Evolutionary conservation across 2,113 vertebrate species (phyloP).

Genomic region (Microcebus jonahi): DNA sequence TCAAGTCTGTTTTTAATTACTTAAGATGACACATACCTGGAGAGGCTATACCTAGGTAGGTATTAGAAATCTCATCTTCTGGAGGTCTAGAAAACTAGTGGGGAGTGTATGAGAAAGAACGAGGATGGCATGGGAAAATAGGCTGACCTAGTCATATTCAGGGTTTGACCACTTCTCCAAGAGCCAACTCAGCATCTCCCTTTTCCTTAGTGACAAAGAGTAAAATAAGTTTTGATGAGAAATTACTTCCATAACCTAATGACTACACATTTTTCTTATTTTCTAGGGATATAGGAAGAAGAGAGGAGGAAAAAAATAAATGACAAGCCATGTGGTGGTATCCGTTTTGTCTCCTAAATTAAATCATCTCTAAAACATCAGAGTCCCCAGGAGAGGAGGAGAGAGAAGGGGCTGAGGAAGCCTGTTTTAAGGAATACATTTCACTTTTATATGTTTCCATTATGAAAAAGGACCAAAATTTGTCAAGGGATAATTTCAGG

Average conservation of each 20-base stretch:
- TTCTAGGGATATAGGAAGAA: not conserved
- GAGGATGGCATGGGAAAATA: not conserved
- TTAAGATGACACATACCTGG: not conserved
- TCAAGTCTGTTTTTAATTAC: not conserved
- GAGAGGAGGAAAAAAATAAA: not conserved
- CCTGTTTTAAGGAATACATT: not conserved
- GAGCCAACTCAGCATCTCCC: not conserved
- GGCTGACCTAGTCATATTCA: not conserved
- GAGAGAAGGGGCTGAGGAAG: not conserved
- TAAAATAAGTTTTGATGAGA: not conserved
- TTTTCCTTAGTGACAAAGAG: not conserved
- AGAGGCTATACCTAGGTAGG: not conserved
- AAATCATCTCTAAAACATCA: not conserved
- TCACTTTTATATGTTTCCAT: not conserved
- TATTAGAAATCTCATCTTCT: not conserved
- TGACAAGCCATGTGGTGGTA: not conserved
- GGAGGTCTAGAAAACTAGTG: not conserved
- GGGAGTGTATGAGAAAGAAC: not conserved
- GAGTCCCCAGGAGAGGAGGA: not conserved
- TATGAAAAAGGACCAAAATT: not conserved
- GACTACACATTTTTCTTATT: not conserved
- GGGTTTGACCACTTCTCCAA: not conserved
- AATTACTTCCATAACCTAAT: not conserved
- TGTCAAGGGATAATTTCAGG: not conserved
- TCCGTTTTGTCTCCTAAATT: not conserved